These are phyloP conservation scores for Apodemus speciosus DNA, from an alignment of 2,113 vertebrate genomes.

Conservation along the genomic window DNA sequence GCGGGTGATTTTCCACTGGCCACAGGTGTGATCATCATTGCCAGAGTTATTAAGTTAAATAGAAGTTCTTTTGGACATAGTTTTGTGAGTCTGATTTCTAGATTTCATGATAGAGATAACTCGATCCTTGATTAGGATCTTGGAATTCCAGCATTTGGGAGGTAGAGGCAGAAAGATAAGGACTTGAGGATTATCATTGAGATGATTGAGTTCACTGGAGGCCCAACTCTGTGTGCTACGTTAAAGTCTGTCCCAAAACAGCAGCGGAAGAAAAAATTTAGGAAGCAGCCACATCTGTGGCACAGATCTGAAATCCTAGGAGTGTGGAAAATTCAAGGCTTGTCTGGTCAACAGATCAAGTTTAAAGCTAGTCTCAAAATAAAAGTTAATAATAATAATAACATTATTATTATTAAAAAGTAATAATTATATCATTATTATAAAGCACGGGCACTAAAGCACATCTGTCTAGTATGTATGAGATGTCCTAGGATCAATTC, in stretches of 20 bases:
- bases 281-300: background rate
- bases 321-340: background rate
- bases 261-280: accelerated
- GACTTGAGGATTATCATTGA: background rate
- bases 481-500: background rate
- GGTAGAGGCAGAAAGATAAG: background rate
- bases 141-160: background rate
- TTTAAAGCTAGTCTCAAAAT: background rate
- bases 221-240: too few relatives aligned
- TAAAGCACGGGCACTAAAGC: background rate
- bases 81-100: slow-evolving; percentile 9
- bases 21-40: background rate
- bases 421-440: background rate
- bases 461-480: background rate
- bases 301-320: background rate
- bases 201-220: background rate
- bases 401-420: background rate
- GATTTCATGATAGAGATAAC: background rate
- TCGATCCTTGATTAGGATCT: background rate
- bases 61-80: slow-evolving; percentile 25
- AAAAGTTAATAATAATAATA: background rate
- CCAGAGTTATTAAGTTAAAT: background rate
- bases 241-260: background rate
- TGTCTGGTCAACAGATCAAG: background rate
- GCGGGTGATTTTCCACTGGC: background rate